A percentile compares a stretch with the other conserved stretches of the same genome.
These are phyloP conservation scores for Caracal caracal DNA, from an alignment of 2,113 vertebrate species.

Conservation along the genomic window DNA sequence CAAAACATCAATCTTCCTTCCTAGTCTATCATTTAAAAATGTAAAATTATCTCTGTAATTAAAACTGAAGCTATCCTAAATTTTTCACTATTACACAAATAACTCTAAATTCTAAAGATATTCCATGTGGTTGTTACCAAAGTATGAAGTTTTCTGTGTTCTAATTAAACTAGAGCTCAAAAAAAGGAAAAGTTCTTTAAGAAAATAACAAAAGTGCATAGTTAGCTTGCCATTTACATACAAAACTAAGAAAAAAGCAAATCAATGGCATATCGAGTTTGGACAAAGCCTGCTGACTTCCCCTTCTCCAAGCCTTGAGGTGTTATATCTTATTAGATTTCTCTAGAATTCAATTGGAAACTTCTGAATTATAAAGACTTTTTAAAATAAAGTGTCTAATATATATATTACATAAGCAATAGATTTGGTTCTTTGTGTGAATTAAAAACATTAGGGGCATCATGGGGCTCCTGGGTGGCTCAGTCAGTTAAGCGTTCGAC, in stretches of 20 bases:
- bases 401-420: background rate
- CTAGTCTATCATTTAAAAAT: background rate
- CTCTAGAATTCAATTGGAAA: background rate
- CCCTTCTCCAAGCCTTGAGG: background rate
- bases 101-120: background rate
- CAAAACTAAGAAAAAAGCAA: background rate
- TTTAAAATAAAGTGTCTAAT: background rate
- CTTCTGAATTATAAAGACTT: constrained; percentile 11
- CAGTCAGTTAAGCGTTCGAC: no score
- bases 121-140: background rate
- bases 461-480: no score
- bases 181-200: background rate
- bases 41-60: background rate
- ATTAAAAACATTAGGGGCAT: background rate
- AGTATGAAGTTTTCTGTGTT: background rate
- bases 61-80: constrained; percentile 5
- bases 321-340: background rate
- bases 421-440: constrained; percentile 43
- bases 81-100: background rate
- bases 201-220: background rate
- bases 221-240: background rate
- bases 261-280: background rate
- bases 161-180: constrained; percentile 10
- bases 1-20: background rate
- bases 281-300: background rate